These are phyloP conservation scores for Dermatemys mawii DNA, from an alignment of 2,113 vertebrate species.

Conservation along the genomic window DNA sequence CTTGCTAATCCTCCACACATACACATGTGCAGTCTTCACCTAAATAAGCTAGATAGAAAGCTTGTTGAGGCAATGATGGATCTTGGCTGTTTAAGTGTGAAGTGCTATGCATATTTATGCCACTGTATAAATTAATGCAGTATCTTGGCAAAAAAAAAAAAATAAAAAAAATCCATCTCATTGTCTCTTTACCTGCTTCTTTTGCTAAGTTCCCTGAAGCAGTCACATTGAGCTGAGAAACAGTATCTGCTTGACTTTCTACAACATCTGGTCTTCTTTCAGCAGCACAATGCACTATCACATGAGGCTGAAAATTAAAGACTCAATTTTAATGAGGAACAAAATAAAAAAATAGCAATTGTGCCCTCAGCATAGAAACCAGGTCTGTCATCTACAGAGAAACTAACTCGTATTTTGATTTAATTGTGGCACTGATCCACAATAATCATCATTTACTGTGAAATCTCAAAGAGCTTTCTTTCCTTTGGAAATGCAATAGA, in stretches of 20 bases:
- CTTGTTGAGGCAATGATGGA: neutral
- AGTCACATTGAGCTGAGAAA: constrained; percentile 91
- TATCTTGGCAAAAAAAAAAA: neutral
- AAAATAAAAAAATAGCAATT: neutral
- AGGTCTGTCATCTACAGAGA: neutral
- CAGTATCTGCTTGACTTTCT: constrained; percentile 89
- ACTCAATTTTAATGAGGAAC: constrained; percentile 59
- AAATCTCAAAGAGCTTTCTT: neutral
- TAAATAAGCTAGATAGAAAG: accelerated
- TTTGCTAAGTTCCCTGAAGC: constrained; percentile 90
- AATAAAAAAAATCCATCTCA: neutral
- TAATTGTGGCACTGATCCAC: neutral
- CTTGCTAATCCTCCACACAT: neutral
- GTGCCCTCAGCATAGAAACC: neutral
- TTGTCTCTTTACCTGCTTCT: constrained; percentile 86
- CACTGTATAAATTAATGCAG: neutral
- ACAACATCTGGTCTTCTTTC: constrained; percentile 95
- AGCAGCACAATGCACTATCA: constrained; percentile 95
- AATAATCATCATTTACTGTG: accelerated
- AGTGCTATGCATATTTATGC: accelerated
- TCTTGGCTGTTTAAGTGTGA: neutral
- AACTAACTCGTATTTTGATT: neutral
- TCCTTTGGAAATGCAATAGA: neutral
- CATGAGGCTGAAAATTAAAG: constrained; percentile 89
- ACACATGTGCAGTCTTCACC: accelerated